Percentiles rank a stretch among this genome's conserved stretches.
Evolutionary conservation across 2,797 vertebrate species (phyloP).

Genomic region (Eulemur rubriventer): DNA sequence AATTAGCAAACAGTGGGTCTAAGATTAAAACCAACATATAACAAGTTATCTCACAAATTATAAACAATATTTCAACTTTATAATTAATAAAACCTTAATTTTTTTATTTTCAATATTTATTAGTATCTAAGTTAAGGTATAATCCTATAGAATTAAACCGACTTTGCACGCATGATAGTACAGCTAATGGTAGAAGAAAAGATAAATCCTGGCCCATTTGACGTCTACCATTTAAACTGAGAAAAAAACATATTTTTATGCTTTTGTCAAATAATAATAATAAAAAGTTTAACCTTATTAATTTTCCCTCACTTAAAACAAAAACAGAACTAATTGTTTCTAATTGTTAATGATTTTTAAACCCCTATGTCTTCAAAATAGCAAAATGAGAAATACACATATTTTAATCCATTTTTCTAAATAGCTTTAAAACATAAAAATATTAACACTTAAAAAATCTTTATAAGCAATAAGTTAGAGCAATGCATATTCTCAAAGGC

Average conservation of each 20-base stretch:
- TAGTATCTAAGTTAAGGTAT: not conserved
- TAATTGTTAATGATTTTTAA: conserved; percentile 62
- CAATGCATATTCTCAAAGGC: conserved; percentile 63
- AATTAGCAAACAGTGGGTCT: conserved; percentile 48
- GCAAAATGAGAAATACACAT: conserved; percentile 67
- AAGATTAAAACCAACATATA: conserved; percentile 47
- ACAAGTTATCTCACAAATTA: not conserved
- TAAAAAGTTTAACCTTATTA: not conserved
- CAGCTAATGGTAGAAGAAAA: not conserved
- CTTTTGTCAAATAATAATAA: conserved; percentile 7
- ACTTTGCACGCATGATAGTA: not conserved
- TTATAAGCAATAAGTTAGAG: conserved; percentile 64
- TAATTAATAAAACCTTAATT: conserved; percentile 2
- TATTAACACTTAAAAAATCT: conserved; percentile 64
- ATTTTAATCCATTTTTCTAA: conserved; percentile 74
- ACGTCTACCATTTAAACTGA: not conserved
- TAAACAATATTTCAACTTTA: not conserved
- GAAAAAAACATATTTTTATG: not conserved
- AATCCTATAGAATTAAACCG: not conserved
- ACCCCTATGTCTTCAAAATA: conserved; percentile 54
- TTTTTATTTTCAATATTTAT: conserved; percentile 4
- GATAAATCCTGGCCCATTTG: not conserved
- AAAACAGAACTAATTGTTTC: conserved; percentile 53
- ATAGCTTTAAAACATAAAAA: conserved; percentile 66
- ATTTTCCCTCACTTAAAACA: conserved; percentile 49